Evolutionary conservation across 2,888 invertebrate species (phyloP), one percentile per base, ranked within the genome.

Genomic region (Geophilus truncorum): DNA sequence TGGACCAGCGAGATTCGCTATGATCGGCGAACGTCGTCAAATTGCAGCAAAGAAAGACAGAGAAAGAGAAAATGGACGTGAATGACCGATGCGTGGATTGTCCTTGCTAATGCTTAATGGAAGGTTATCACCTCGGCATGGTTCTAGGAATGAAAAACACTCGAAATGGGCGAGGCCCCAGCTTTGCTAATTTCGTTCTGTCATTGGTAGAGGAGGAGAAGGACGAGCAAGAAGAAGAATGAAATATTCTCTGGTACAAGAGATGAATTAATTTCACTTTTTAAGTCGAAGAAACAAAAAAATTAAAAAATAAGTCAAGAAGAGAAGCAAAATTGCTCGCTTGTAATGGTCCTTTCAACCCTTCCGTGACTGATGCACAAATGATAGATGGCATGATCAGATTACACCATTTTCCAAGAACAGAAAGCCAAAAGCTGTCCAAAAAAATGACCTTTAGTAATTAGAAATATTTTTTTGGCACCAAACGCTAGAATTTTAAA

Each of bases 381-480:
- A 62, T 62, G 62, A 62, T 23, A 62, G 62, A 62, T 62, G 62
- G 62, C 25, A 62, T 25, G 62, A 62, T 23, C 25, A 62, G 62
- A 62, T 62, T 62, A 62, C 62, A 62, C 25, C 62, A 28, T 62
- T 62, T 62, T 62, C 62, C 62, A 62, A 23, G 62, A 62, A 62
- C 9, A 25, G 62, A n/a, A 12, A 3, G 45, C 10, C 12, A 15
- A 45, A n/a, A 62, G 25, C 3, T 7, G 21, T 15, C 9, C 21
- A 2, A 62, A 57, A 57, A 18, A 62, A 28, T 25, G 62, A 62
- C 62, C 45, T 45, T 5, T 25, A 15, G 25, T 62, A 25, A 45
- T 45, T 45, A 45, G 18, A 45, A n/a, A 18, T 18, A 45, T 18
- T 18, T 45, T 45, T 45, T 45, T n/a, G 15, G 5, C n/a, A 1